Conservation (phyloP, 2,888 invertebrate species). For the Drosophila affinis region DNA sequence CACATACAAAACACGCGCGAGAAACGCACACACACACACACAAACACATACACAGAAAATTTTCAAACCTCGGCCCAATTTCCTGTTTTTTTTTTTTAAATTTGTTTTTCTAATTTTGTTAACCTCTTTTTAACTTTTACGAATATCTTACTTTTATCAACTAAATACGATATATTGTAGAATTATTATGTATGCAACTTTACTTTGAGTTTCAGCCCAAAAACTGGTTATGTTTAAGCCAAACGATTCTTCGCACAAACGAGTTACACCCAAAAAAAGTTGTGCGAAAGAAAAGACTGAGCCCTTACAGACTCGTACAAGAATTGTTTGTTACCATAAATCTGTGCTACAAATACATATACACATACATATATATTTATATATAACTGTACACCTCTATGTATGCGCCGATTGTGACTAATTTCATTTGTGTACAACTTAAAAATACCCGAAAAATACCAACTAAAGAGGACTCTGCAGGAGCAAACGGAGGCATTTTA, state of each 20-base stretch:
- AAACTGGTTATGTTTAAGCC: constrained; percentile 26
- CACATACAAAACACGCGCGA: constrained; percentile 33
- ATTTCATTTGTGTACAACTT: constrained; percentile 54
- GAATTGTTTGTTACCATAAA: constrained; percentile 10
- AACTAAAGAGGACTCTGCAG: constrained; percentile 14
- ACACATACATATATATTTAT: constrained; percentile 1
- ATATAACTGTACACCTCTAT: constrained; percentile 28
- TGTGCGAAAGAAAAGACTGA: constrained; percentile 24
- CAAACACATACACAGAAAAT: constrained; percentile 52
- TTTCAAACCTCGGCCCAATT: constrained; percentile 83
- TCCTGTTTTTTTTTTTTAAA: constrained; percentile 75
- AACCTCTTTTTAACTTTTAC: constrained; percentile 34
- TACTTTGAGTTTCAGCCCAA: constrained; percentile 33
- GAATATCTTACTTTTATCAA: constrained; percentile 33
- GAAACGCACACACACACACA: constrained; percentile 27
- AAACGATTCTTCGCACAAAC: constrained; percentile 66
- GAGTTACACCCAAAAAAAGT: constrained; percentile 80
- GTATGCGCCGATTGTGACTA: constrained; percentile 70
- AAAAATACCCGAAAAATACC: constrained; percentile 2
- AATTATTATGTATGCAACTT: constrained; percentile 34
- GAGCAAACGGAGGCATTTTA: constrained; percentile 40
- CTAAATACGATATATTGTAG: constrained; percentile 33
- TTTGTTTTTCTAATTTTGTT: constrained; percentile 39
- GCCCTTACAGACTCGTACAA: constrained; percentile 28
- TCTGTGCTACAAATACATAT: constrained; percentile 33